Base-by-base conservation (phyloP, 2,113 vertebrate genomes). In the Cynopterus brachyotis region DNA sequence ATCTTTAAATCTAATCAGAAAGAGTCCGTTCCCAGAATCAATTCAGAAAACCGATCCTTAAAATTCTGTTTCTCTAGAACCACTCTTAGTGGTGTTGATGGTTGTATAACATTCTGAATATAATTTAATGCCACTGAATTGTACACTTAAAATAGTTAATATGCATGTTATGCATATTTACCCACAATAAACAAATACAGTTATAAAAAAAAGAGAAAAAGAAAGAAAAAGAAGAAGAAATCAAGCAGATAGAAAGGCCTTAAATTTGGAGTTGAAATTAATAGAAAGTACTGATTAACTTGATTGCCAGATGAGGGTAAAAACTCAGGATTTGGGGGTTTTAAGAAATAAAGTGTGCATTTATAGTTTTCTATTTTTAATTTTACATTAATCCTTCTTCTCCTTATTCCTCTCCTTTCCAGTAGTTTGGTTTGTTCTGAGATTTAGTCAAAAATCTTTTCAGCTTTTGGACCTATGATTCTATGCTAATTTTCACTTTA, bases 401-500 rank as follows among this genome's bases (percentile, higher is more conserved):
- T 20, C 9, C 19, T 88, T 47, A 10, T 42, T 57, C 16, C 4
- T 22, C 62, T 11, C n/a, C 35, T 9, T 91, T 73, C 81, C 10
- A 91, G 55, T 57, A 42, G 40, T 86, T 81, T 66, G 16, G 12
- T 82, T 93, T 84, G 64, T 87, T 75, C 42, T n/a, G 86, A 32
- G 55, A 82, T 60, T 75, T 69, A 70, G 32, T 81, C 32, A 37
- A 92, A 91, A 82, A 6, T 78, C n/a, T 73, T 93, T 79, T 59
- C 86, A 76, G 72, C 12, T 84, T 96, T 78, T 81, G 75, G 17
- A 55, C 35, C 11, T 57, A 50, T 57, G 57, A 47, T 12, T 83
- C 45, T 20, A 62, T 62, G 72, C 32, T 94, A 81, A 94, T 89
- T 91, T 96, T 42, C 28, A 30, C 35, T 47, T 75, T 69, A 88